These are phyloP conservation scores for Hippolais icterina DNA, from an alignment of 2,113 vertebrate species.

Conservation along the genomic window DNA sequence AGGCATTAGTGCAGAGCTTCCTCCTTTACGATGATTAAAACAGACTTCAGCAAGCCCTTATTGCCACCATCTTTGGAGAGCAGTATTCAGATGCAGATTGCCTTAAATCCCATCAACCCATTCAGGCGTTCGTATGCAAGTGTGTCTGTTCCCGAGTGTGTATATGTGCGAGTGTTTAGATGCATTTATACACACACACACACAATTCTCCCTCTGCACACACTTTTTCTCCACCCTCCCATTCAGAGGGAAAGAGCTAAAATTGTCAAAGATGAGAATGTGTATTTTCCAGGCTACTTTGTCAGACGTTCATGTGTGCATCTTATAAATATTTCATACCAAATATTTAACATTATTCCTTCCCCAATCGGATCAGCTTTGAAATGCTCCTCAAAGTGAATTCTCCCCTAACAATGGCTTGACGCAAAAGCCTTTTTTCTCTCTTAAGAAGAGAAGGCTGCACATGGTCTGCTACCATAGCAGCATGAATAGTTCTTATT, in stretches of 20 bases:
- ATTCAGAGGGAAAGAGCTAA: background rate
- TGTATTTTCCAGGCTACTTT: slow-evolving; percentile 74
- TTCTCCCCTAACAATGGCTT: slow-evolving; percentile 82
- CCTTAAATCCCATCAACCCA: slow-evolving; percentile 82
- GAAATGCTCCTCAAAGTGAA: slow-evolving; percentile 79
- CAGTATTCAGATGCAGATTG: slow-evolving; percentile 94
- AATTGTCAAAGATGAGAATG: slow-evolving; percentile 48
- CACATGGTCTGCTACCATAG: slow-evolving; percentile 79
- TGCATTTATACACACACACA: slow-evolving; percentile 38
- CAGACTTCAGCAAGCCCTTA: slow-evolving; percentile 75
- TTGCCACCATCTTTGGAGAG: slow-evolving; percentile 70
- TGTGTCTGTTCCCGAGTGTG: background rate
- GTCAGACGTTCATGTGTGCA: slow-evolving; percentile 60
- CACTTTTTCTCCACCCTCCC: slow-evolving; percentile 1
- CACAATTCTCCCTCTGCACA: background rate
- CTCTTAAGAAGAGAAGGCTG: slow-evolving; percentile 75
- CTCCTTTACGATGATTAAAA: slow-evolving; percentile 64
- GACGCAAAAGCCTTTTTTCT: slow-evolving; percentile 74
- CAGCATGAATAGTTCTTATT: slow-evolving; percentile 75
- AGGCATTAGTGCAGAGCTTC: slow-evolving; percentile 30
- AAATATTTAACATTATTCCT: slow-evolving; percentile 83
- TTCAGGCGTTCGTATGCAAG: slow-evolving; percentile 62
- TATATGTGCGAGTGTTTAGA: background rate
- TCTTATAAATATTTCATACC: slow-evolving; percentile 87
- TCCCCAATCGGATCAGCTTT: slow-evolving; percentile 78